Base-by-base conservation (phyloP, 2,888 invertebrate genomes). In the Monopis laevigella region DNA sequence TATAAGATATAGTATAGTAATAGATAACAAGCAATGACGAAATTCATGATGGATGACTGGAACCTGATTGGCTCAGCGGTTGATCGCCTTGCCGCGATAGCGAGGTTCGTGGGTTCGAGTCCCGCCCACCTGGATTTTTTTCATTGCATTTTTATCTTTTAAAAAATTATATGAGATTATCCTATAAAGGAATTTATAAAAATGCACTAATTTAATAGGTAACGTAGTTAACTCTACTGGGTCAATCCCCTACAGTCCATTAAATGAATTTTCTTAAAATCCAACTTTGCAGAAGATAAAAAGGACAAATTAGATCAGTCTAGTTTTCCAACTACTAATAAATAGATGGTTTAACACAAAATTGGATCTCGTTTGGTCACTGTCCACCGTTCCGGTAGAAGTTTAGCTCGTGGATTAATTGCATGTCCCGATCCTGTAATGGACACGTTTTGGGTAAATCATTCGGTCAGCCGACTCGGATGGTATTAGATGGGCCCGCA, bases 341-440 rank as follows among this genome's bases (percentile, higher is more conserved):
- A 45, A 46, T 46, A 43, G 45, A 41, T 41, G 46, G 46, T 45
- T 43, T 39, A 39, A 41, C 43, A 38, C 41, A 43, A 40, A 41
- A 43, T 49, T 43, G 45, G 41, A 28, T 41, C 42, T 35, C 40
- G 24, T 40, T 46, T 42, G 44, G 44, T 44, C 46, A 43, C 36
- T 38, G 41, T 42, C 45, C 41, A 41, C 19, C 13, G 29, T 17
- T 16, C 29, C 29, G 29, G 29, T 29, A n/a, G 14, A 16, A 24
- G 32, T 40, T 29, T 29, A 29, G 40, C 29, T 28, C 29, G 14
- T 29, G 51, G 52, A 56, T 56, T 56, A 56, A 56, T 55, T 52
- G 55, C 51, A 48, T 49, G 52, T 51, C 48, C 48, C 45, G 17
- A 24, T 27, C 27, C 18, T 35, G 42, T 42, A 42, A 42, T 42